Evolutionary conservation across 2,113 vertebrate species (phyloP), one percentile per base, ranked within the genome.

Genomic region (Halcyon senegalensis): DNA sequence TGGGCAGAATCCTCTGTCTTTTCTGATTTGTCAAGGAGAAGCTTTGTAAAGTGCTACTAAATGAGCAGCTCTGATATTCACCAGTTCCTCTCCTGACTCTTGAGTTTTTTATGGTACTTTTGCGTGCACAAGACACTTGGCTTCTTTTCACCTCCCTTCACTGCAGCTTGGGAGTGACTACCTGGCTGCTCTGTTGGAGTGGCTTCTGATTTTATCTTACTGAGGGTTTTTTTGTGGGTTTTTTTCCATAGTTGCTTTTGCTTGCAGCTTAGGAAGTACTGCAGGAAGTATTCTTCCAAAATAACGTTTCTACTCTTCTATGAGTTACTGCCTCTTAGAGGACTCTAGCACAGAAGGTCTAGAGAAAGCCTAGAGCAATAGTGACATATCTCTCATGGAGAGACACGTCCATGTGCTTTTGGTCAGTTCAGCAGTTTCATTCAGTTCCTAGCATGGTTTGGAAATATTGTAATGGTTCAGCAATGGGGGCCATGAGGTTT

Each of bases 251-350:
- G 24, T 80, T 92, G 41, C 63, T 83, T 92, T 94, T 97, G 72
- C 76, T 84, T 92, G 55, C 30, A 46, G 1, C n/a, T 41, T n/a
- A 72, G 85, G 60, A 94, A 84, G 21, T 82, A n/a, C 69, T 70
- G 50, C 59, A 92, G 86, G 93, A 88, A 95, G 44, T 83, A 85
- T 41, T 85, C 53, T 79, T 95, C 62, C 78, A 62, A 80, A 84
- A 85, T 37, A 93, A 44, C 14, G 3, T 73, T 5, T 58, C 8
- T 70, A 4, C 21, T 44, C 51, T 59, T 91, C 35, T 43, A 7
- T 18, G 30, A 7, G 7, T 80, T 83, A 8, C 35, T 74, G 10
- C 60, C 11, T 70, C 10, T 35, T 59, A 5, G 28, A 69, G 43
- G 62, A 17, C 44, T 87, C 25, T 13, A 66, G 63, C 28, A 41